phyloP scores from a whole-genome alignment of 2,797 vertebrate genomes.

The Eupleurogrammus muticus region DNA sequence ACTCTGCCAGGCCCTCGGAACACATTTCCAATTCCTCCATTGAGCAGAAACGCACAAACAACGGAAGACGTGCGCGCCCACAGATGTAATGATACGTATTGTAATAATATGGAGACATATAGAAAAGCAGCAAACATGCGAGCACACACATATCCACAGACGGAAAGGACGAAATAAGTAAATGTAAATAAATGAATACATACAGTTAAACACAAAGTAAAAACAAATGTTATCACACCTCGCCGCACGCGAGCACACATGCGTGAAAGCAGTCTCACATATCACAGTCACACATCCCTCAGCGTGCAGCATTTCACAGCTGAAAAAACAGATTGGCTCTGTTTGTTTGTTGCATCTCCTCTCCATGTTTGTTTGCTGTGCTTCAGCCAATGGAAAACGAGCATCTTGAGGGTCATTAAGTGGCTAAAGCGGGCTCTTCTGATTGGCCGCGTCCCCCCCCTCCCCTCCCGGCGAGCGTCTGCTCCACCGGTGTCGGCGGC shows the following conservation, averaged over 20 bases:
- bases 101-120: slow-evolving; percentile 3
- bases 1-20: slow-evolving; percentile 54
- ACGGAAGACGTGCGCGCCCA: slow-evolving; percentile 2
- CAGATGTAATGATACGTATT: neutral
- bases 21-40: slow-evolving; percentile 60
- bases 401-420: slow-evolving; percentile 77
- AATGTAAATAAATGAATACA: slow-evolving; percentile 11
- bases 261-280: slow-evolving; percentile 46
- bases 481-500: slow-evolving; percentile 23
- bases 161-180: slow-evolving; percentile 20
- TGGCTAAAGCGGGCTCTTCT: slow-evolving; percentile 67
- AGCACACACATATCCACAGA: neutral
- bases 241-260: slow-evolving; percentile 19
- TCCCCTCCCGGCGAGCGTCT: no score
- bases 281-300: slow-evolving; percentile 48
- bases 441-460: slow-evolving; percentile 42
- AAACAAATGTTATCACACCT: slow-evolving; percentile 35
- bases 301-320: slow-evolving; percentile 65
- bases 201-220: slow-evolving; percentile 23
- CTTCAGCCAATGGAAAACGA: slow-evolving; percentile 74
- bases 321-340: slow-evolving; percentile 80
- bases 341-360: slow-evolving; percentile 74
- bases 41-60: slow-evolving; percentile 32
- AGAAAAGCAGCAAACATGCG: neutral
- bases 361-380: slow-evolving; percentile 77